phyloP scores from a whole-genome alignment of 2,113 vertebrate genomes.

The Tragelaphus buxtoni region DNA sequence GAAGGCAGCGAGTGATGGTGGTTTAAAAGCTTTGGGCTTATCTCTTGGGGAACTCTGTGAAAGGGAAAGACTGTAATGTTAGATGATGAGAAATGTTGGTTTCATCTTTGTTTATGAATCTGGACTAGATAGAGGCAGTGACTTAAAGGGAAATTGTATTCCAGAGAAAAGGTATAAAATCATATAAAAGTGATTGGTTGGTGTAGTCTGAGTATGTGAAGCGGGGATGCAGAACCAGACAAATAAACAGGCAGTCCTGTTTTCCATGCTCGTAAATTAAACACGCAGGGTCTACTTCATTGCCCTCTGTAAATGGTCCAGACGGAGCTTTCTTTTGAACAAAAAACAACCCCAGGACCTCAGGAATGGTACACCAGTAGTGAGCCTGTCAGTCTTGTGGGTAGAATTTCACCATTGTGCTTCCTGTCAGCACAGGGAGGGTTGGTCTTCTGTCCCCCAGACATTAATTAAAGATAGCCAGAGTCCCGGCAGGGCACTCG shows the following conservation, averaged over 20 bases:
- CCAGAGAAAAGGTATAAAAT: not conserved
- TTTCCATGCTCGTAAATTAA: not conserved
- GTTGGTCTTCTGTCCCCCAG: not conserved
- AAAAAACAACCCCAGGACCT: not conserved
- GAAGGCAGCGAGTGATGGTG: not conserved
- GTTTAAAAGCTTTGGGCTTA: not conserved
- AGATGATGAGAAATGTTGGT: not conserved
- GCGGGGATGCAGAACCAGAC: not conserved
- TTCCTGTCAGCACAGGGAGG: not conserved
- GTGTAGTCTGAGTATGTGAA: not conserved
- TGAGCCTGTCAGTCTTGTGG: not conserved
- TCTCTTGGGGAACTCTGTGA: not conserved
- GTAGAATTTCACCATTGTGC: conserved; percentile 31
- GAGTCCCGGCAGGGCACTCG: not conserved
- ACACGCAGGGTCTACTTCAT: not conserved
- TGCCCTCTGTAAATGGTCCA: not conserved
- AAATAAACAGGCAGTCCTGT: not conserved
- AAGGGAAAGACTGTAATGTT: not conserved
- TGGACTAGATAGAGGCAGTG: not conserved
- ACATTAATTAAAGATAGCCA: conserved; percentile 58
- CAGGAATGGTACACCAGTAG: not conserved
- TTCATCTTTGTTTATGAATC: not conserved
- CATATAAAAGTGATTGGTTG: not conserved
- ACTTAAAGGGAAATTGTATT: not conserved
- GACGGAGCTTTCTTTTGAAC: not conserved